Base-by-base conservation (phyloP, 2,888 invertebrate species). In the Eupeodes latifasciatus region DNA sequence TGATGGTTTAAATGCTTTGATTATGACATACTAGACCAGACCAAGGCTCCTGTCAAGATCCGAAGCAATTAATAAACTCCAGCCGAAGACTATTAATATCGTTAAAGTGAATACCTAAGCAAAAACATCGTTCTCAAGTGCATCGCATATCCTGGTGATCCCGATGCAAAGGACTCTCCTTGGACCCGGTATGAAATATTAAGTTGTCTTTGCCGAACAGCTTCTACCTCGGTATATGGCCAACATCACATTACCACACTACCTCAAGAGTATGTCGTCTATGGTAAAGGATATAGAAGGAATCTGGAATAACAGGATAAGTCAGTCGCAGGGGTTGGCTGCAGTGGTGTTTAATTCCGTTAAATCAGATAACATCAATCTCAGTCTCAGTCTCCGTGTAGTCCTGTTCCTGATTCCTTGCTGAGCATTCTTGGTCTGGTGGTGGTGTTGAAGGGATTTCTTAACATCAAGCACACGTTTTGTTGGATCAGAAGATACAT, bases 311-410 rank as follows among this genome's bases (percentile, higher is more conserved):
- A 27, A 27, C 27, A 27, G 72, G 9, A 14, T 14, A 14, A 10
- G 9, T n/a, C 51, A 44, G 19, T 19, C 16, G 9, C 2, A 11
- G 44, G 62, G 19, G 51, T 16, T 81, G 59, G 67, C 67, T 77
- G 81, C 76, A 84, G 27, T 78, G 74, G 74, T 72, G 77, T 82
- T 85, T 88, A 85, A 89, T 88, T 81, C 81, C 84, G 64, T 85
- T 83, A 88, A 89, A 90, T 89, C 87, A 81, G 85, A 85, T 85
- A 85, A 77, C 90, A 90, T 90, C 88, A 89, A 90, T 90, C 88
- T 89, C 86, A 79, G 88, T 71, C 27, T 27, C 71, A 44, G 55
- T 69, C 36, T 27, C 2, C 27, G 7, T 11, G 44, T 6, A 5
- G 16, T 55, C 7, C 6, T 19, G 64, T 14, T 19, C 6, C 2